A percentile compares a stretch with the other conserved stretches of the same genome.
Evolutionary conservation across 92 coral and sea anemone species (phyloP).

Genomic region (Metridium senile): DNA sequence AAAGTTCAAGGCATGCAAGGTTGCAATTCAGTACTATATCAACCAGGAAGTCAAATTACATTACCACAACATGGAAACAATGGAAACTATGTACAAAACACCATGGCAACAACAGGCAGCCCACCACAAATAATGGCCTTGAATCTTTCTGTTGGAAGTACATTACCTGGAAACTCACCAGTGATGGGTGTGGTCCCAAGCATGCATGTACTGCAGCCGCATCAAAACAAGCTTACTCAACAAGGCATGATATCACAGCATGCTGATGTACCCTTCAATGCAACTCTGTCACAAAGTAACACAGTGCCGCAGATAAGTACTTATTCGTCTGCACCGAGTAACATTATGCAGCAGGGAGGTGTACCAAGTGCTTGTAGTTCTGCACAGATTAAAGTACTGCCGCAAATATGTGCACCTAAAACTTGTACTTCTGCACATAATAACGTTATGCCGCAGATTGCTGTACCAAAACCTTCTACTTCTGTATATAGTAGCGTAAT

Average conservation of each 20-base stretch:
- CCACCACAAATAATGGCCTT: neutral
- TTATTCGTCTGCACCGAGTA: no score
- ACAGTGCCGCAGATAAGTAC: no score
- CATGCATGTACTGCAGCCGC: neutral
- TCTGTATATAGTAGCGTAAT: no score
- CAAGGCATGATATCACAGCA: neutral
- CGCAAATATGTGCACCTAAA: no score
- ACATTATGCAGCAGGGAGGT: no score
- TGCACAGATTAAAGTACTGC: no score
- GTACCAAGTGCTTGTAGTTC: no score
- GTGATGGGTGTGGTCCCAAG: neutral
- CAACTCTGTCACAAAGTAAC: no score
- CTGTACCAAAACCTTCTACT: no score
- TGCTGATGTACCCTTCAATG: neutral
- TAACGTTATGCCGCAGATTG: no score
- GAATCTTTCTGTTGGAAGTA: neutral
- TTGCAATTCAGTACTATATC: neutral
- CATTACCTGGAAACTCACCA: neutral
- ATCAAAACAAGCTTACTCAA: neutral
- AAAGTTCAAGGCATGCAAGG: neutral
- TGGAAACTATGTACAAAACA: neutral
- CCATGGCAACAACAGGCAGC: neutral
- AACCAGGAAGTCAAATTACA: neutral
- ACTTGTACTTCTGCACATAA: no score
- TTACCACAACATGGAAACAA: neutral